A percentile compares a stretch with the other conserved stretches of the same genome.
phyloP scores from a whole-genome alignment of 2,888 invertebrate genomes.

The Cetonia aurata region DNA sequence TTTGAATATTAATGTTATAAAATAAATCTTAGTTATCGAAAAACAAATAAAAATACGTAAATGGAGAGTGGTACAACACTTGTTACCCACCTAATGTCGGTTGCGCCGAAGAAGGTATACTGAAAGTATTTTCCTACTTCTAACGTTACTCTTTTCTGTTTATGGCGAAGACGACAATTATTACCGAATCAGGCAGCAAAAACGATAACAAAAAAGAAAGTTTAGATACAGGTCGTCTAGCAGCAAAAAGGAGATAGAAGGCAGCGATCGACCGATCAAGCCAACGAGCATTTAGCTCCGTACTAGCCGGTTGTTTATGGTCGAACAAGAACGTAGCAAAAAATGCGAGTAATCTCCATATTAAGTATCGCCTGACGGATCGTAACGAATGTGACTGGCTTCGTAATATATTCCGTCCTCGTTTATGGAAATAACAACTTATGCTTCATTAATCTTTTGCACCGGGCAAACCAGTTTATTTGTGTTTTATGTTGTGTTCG shows the following conservation, averaged over 20 bases:
- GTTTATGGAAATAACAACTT: slow-evolving; percentile 53
- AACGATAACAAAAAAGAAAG: slow-evolving; percentile 37
- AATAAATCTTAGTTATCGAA: no score
- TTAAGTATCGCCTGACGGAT: slow-evolving; percentile 47
- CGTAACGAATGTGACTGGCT: slow-evolving; percentile 45
- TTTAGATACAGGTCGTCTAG: slow-evolving; percentile 35
- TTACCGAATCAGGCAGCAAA: slow-evolving; percentile 37
- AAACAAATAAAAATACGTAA: no score
- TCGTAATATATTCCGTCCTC: slow-evolving; percentile 51
- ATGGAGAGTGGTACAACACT: no score
- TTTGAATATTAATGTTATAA: no score
- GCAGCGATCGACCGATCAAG: slow-evolving; percentile 21
- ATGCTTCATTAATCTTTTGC: slow-evolving; percentile 55
- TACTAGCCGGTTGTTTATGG: slow-evolving; percentile 37
- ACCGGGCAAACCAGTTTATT: slow-evolving; percentile 52
- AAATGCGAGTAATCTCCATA: slow-evolving; percentile 49
- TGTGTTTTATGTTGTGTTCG: slow-evolving; percentile 23
- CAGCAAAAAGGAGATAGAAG: slow-evolving; percentile 28
- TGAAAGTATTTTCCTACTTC: slow-evolving; percentile 22
- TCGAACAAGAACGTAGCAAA: slow-evolving; percentile 36
- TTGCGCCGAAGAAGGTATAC: slow-evolving; percentile 1
- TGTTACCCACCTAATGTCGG: slow-evolving; percentile 13
- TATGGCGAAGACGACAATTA: slow-evolving; percentile 34
- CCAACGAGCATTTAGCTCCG: slow-evolving; percentile 24
- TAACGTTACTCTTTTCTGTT: slow-evolving; percentile 23